Conservation (phyloP, 2,888 invertebrate species). For the Eupithecia centaureata region DNA sequence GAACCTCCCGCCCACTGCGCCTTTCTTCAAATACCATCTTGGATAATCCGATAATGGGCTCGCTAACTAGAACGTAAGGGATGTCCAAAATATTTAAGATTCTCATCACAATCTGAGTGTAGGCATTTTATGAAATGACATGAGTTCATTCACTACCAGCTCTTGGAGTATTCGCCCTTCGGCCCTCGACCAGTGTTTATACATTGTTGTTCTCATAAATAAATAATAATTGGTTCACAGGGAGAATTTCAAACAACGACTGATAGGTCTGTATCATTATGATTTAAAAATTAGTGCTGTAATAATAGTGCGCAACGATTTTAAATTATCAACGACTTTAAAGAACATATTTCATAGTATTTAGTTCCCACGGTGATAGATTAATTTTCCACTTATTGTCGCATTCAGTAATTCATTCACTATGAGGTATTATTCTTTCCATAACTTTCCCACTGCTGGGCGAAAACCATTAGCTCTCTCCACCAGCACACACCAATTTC, state of each 20-base stretch:
- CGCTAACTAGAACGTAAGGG: no score
- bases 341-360: not conserved
- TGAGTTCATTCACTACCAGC: constrained; percentile 5
- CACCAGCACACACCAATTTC: no score
- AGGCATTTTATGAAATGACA: no score
- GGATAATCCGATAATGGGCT: no score
- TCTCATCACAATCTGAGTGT: no score
- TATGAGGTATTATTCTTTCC: not conserved
- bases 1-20: no score
- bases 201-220: constrained; percentile 54
- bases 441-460: not conserved
- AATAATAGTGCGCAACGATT: constrained; percentile 35
- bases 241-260: constrained; percentile 51
- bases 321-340: constrained; percentile 16
- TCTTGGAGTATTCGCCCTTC: constrained; percentile 34
- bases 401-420: not conserved
- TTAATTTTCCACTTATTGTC: not conserved
- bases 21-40: no score
- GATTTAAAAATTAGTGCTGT: constrained; percentile 34
- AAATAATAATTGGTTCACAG: constrained; percentile 58
- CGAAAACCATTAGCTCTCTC: not conserved
- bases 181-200: constrained; percentile 54
- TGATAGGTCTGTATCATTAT: constrained; percentile 48
- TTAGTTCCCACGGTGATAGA: not conserved
- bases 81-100: no score